Conservation (phyloP, 2,888 invertebrate species). For the Xylocampa areola region DNA sequence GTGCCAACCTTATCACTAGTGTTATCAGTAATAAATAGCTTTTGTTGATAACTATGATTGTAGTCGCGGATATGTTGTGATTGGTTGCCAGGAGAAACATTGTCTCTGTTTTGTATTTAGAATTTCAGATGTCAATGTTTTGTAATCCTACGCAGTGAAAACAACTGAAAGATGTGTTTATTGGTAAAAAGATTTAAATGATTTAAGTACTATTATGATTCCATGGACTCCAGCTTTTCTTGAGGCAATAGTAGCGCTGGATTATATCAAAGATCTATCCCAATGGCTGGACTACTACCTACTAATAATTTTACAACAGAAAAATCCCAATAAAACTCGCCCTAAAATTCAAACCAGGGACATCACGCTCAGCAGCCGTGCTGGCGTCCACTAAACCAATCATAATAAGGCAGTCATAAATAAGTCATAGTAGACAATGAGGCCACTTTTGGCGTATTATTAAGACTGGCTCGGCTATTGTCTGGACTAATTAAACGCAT, state of each 20-base stretch:
- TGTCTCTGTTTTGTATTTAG: slow-evolving; percentile 41
- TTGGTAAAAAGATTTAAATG: not conserved
- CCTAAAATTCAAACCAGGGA: too few species aligned
- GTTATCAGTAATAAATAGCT: slow-evolving; percentile 66
- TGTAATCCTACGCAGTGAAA: slow-evolving; percentile 19
- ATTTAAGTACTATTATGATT: not conserved
- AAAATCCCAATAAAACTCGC: too few species aligned
- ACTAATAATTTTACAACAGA: too few species aligned
- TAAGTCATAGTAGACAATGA: slow-evolving; percentile 50
- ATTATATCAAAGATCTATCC: too few species aligned
- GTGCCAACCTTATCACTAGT: slow-evolving; percentile 64
- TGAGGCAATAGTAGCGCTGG: too few species aligned
- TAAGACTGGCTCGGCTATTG: slow-evolving; percentile 77
- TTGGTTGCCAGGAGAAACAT: slow-evolving; percentile 70
- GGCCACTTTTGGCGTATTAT: slow-evolving; percentile 59
- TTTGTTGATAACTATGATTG: slow-evolving; percentile 71
- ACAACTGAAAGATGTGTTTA: slow-evolving; percentile 23
- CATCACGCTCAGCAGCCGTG: too few species aligned
- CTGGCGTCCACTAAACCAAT: too few species aligned
- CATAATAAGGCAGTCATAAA: slow-evolving; percentile 34
- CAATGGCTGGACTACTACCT: too few species aligned
- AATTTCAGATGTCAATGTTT: slow-evolving; percentile 25
- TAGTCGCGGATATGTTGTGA: slow-evolving; percentile 67
- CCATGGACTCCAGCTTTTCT: not conserved
- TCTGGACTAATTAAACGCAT: slow-evolving; percentile 83